These are phyloP conservation scores for Brachirus orientalis DNA, from an alignment of 2,113 vertebrate genomes.

Conservation along the genomic window DNA sequence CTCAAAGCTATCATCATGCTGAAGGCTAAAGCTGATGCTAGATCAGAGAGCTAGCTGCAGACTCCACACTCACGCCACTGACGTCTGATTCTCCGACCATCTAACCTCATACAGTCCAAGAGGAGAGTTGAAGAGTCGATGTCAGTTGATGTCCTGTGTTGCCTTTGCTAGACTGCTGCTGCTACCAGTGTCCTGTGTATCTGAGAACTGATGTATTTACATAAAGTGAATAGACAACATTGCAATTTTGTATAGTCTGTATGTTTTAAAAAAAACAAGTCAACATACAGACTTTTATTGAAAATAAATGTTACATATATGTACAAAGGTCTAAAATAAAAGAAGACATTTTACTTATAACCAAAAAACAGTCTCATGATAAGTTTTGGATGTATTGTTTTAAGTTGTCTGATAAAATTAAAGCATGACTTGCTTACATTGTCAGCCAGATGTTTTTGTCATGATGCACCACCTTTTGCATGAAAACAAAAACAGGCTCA, in stretches of 20 bases:
- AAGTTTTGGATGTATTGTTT: constrained; percentile 6
- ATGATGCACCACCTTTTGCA: background rate
- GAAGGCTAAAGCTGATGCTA: constrained; percentile 25
- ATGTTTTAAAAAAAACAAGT: constrained; percentile 69
- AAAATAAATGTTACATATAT: constrained; percentile 85
- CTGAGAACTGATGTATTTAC: constrained; percentile 63
- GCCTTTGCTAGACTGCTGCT: constrained; percentile 87
- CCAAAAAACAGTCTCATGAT: constrained; percentile 3
- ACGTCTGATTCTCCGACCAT: constrained; percentile 17
- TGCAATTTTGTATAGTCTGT: constrained; percentile 69
- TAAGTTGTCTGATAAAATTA: background rate
- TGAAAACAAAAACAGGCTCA: background rate
- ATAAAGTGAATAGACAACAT: constrained; percentile 42
- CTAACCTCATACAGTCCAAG: constrained; percentile 5
- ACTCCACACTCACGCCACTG: constrained; percentile 30
- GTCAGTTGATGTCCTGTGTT: too few relatives aligned
- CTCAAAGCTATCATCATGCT: background rate
- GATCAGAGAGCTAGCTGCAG: constrained; percentile 31
- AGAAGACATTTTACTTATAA: constrained; percentile 59
- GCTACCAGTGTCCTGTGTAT: constrained; percentile 80
- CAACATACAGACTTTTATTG: constrained; percentile 85
- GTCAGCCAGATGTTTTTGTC: background rate
- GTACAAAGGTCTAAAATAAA: constrained; percentile 83
- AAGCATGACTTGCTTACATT: constrained; percentile 25
- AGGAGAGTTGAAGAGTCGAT: too few relatives aligned